phyloP scores from a whole-genome alignment of 2,888 invertebrate species.

The Cataglyphis albicans region DNA sequence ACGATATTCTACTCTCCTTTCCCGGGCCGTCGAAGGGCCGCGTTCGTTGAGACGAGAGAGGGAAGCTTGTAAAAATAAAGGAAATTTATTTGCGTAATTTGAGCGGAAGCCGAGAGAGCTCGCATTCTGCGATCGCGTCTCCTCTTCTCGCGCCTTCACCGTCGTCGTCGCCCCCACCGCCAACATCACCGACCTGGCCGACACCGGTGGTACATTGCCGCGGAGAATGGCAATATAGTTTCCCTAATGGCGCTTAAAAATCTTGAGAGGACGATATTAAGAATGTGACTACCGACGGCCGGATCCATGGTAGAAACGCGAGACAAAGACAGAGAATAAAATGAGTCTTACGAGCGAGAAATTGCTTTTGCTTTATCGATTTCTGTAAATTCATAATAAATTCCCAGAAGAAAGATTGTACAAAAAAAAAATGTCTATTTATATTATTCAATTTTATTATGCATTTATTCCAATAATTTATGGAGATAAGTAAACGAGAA shows the following conservation, averaged over 20 bases:
- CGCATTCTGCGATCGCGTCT: constrained; percentile 79
- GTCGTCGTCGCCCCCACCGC: constrained; percentile 57
- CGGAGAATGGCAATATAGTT: constrained; percentile 85
- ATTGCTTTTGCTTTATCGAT: constrained; percentile 15
- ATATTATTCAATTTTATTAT: neutral
- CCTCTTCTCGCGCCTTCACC: constrained; percentile 52
- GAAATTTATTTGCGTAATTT: constrained; percentile 85
- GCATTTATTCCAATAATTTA: neutral
- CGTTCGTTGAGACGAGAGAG: constrained; percentile 64
- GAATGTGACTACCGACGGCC: constrained; percentile 82
- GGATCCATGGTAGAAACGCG: constrained; percentile 35
- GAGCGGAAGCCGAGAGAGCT: constrained; percentile 80
- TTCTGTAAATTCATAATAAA: constrained; percentile 12
- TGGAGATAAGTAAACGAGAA: neutral
- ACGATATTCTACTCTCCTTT: constrained; percentile 51
- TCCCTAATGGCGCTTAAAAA: constrained; percentile 86
- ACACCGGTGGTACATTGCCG: constrained; percentile 58
- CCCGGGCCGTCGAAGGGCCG: constrained; percentile 37
- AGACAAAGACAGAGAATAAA: constrained; percentile 27
- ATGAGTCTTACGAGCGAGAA: neutral
- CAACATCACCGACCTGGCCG: constrained; percentile 47
- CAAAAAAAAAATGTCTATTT: neutral
- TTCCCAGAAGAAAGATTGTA: neutral
- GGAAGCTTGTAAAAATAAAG: constrained; percentile 83
- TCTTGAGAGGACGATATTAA: constrained; percentile 86